These are phyloP conservation scores for Hemicordylus capensis DNA, from an alignment of 2,113 vertebrate species.

Conservation along the genomic window DNA sequence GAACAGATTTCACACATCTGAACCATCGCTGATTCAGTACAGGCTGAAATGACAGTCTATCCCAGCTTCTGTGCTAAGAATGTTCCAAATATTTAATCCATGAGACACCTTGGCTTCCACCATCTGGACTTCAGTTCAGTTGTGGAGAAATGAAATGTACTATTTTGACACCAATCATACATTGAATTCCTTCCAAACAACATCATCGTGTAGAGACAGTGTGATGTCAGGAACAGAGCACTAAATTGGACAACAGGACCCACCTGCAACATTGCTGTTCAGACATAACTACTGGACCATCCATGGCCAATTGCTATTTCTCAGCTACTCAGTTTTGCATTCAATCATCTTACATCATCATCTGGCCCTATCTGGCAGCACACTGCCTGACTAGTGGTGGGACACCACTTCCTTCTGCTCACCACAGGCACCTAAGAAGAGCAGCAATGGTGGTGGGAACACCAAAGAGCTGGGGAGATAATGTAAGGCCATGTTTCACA, in stretches of 20 bases:
- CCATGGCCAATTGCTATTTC: background rate
- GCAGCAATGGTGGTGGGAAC: too few relatives aligned
- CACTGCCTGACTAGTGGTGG: too few relatives aligned
- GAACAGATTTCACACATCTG: conserved; percentile 17
- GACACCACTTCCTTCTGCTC: too few relatives aligned
- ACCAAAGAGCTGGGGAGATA: too few relatives aligned
- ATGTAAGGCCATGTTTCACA: too few relatives aligned
- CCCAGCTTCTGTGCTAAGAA: conserved; percentile 22
- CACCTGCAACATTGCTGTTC: background rate
- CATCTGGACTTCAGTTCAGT: conserved; percentile 34
- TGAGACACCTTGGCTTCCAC: conserved; percentile 4
- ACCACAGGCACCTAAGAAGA: too few relatives aligned
- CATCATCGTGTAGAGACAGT: background rate
- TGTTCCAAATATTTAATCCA: background rate
- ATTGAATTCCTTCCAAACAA: background rate
- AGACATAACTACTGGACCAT: too few relatives aligned
- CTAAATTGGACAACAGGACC: background rate
- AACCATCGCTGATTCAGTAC: background rate
- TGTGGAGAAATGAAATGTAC: conserved; percentile 31
- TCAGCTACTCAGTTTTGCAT: too few relatives aligned
- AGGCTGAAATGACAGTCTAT: background rate
- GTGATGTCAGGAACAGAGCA: background rate
- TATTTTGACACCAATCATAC: background rate
- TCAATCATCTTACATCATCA: too few relatives aligned
- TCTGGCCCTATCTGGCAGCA: too few relatives aligned